These are phyloP conservation scores for Gryllus longicercus DNA, from an alignment of 2,888 invertebrate genomes.

Conservation along the genomic window DNA sequence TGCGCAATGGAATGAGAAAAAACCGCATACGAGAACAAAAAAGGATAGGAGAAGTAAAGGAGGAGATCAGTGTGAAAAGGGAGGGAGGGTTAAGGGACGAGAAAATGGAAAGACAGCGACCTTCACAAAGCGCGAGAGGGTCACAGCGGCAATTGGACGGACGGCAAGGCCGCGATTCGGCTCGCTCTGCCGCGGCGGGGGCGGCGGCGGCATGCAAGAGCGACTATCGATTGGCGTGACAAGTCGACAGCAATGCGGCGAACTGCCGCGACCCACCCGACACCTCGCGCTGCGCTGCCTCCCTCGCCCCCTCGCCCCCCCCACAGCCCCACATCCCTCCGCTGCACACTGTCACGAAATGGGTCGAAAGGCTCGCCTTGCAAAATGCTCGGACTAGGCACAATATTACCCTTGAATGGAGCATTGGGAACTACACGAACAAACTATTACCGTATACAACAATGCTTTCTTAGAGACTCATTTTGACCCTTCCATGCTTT, in stretches of 20 bases:
- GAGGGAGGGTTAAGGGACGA: neutral
- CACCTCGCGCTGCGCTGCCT: neutral
- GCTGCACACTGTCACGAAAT: too few species aligned
- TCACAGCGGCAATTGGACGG: neutral
- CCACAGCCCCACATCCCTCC: too few species aligned
- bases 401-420: too few species aligned
- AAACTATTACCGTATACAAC: too few species aligned
- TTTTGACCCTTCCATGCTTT: too few species aligned
- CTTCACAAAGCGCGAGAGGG: neutral
- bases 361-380: too few species aligned
- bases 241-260: constrained; percentile 17
- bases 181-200: neutral
- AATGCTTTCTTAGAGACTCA: too few species aligned
- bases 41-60: too few species aligned
- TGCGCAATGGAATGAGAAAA: too few species aligned
- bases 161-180: neutral
- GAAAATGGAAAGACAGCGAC: neutral
- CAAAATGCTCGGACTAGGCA: too few species aligned
- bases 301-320: neutral
- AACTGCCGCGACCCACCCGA: neutral
- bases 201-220: constrained; percentile 17
- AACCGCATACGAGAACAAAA: too few species aligned
- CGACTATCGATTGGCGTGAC: constrained; percentile 1
- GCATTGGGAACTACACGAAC: too few species aligned
- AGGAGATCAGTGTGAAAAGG: neutral